Conservation (phyloP, 2,888 invertebrate species). For the Plutella xylostella region DNA sequence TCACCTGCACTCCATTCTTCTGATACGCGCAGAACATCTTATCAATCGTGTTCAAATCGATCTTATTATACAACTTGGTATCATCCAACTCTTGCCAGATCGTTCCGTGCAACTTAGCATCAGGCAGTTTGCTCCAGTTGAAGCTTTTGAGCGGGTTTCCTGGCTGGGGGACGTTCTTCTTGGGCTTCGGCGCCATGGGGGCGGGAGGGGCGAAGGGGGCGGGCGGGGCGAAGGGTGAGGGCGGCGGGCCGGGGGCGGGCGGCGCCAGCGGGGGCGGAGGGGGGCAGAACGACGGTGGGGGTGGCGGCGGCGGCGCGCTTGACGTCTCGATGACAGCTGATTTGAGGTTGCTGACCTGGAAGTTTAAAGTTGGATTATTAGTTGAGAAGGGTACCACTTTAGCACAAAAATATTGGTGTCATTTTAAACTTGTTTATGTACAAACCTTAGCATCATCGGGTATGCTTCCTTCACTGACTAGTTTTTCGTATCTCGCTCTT, state of each 20-base stretch:
- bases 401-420: not conserved
- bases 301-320: constrained; percentile 33
- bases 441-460: constrained; percentile 96
- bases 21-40: constrained; percentile 95
- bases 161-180: constrained; percentile 94
- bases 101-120: constrained; percentile 90
- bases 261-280: constrained; percentile 68
- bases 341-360: constrained; percentile 58
- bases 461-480: constrained; percentile 91
- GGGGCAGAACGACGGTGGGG: constrained; percentile 60
- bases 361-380: not conserved
- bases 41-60: constrained; percentile 93
- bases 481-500: constrained; percentile 83
- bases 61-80: constrained; percentile 88
- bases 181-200: constrained; percentile 69
- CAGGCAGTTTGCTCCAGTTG: constrained; percentile 97
- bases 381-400: not conserved
- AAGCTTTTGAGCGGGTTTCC: constrained; percentile 94
- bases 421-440: too few relatives aligned
- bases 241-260: constrained; percentile 71
- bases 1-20: constrained; percentile 86
- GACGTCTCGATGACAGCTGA: constrained; percentile 55
- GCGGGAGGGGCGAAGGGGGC: constrained; percentile 64
- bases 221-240: constrained; percentile 70
- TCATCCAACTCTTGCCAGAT: constrained; percentile 97